Evolutionary conservation across 2,797 vertebrate species (phyloP).

Genomic region (Hapalemur alaotrensis): DNA sequence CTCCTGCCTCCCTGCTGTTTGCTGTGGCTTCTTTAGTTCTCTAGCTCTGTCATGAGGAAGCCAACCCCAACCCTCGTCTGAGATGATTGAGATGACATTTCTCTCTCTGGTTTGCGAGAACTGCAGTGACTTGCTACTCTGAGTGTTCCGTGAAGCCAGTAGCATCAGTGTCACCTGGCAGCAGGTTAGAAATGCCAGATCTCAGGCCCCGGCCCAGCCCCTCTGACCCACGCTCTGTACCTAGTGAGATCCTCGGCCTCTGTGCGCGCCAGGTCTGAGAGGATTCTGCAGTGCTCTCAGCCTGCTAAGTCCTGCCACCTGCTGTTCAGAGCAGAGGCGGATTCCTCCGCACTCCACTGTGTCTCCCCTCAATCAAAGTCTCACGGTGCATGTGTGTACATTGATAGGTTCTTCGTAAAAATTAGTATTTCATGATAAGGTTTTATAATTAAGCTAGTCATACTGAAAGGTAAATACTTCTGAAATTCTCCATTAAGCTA

Average conservation of each 20-base stretch:
- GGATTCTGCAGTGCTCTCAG: background rate
- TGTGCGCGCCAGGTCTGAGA: background rate
- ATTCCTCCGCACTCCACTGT: background rate
- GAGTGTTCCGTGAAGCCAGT: background rate
- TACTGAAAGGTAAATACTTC: background rate
- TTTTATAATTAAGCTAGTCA: background rate
- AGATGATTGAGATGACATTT: background rate
- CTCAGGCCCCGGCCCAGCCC: background rate
- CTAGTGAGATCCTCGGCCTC: background rate
- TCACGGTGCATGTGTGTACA: fast-evolving
- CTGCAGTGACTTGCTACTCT: background rate
- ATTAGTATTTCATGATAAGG: background rate
- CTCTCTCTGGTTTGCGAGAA: background rate
- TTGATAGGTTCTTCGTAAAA: background rate
- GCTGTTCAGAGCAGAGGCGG: background rate
- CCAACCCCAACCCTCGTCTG: background rate
- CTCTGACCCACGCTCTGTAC: background rate
- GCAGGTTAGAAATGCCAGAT: background rate
- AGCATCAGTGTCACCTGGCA: background rate
- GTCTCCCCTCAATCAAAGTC: background rate
- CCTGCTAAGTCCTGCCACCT: background rate
- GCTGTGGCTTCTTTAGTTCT: background rate
- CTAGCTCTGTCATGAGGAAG: background rate
- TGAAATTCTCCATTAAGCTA: background rate
- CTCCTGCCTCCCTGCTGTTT: background rate